Percentiles rank a stretch among this genome's conserved stretches.
These are phyloP conservation scores for Bombus confusus DNA, from an alignment of 1,140 invertebrate species.

Conservation along the genomic window DNA sequence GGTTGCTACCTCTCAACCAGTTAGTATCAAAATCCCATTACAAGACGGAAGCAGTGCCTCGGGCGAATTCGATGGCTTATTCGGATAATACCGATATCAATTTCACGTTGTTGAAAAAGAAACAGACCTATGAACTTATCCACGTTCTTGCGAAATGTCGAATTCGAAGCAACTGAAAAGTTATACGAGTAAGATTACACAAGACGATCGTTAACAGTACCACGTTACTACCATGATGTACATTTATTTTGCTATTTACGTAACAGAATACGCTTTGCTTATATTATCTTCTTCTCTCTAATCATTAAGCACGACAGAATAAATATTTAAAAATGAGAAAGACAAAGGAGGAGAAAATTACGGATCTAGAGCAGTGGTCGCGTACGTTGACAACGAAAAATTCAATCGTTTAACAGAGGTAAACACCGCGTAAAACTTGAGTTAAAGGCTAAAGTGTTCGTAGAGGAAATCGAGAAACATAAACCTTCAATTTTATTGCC, in stretches of 20 bases:
- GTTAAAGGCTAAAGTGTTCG: not conserved
- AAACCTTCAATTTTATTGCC: not conserved
- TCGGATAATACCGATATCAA: constrained; percentile 51
- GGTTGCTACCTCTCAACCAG: constrained; percentile 43
- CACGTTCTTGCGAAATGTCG: not conserved
- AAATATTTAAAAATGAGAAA: not conserved
- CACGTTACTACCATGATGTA: not conserved
- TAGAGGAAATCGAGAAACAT: not conserved
- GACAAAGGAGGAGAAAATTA: not conserved
- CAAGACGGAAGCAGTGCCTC: constrained; percentile 40
- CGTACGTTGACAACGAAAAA: not conserved
- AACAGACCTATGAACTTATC: constrained; percentile 23
- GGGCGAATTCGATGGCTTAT: constrained; percentile 29
- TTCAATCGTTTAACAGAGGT: constrained; percentile 31
- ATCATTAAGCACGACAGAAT: not conserved
- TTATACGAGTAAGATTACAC: not conserved
- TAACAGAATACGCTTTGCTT: not conserved
- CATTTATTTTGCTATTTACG: not conserved
- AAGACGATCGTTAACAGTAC: no score
- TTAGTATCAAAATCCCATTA: constrained; percentile 55
- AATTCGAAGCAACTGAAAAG: not conserved
- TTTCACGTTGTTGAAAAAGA: constrained; percentile 18
- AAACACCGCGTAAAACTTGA: constrained; percentile 7
- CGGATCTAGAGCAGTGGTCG: no score
- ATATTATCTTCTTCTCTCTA: not conserved